Evolutionary conservation across 2,888 invertebrate genomes (phyloP).

Genomic region (Poecilus cupreus): DNA sequence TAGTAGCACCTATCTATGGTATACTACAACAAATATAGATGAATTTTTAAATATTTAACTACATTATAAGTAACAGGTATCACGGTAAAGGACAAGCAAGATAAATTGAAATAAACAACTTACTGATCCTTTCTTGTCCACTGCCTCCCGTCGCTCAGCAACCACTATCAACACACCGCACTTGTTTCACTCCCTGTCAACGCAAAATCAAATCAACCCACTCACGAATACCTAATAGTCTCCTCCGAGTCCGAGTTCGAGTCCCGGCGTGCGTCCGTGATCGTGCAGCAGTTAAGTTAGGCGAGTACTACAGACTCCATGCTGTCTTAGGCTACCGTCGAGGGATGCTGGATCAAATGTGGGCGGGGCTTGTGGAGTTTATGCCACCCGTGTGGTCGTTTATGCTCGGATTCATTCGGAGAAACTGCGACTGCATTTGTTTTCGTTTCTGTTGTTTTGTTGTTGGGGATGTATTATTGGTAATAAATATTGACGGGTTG

Average conservation of each 20-base stretch:
- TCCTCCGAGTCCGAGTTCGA: not conserved
- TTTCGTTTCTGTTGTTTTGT: not conserved
- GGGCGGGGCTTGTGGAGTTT: constrained; percentile 29
- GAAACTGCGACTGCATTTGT: not conserved
- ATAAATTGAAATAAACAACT: not conserved
- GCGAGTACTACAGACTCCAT: constrained; percentile 49
- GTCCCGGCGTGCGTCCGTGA: not conserved
- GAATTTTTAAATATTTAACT: no score
- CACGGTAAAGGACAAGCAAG: no score
- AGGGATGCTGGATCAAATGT: constrained; percentile 50
- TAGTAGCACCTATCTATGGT: no score
- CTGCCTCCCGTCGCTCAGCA: constrained; percentile 2
- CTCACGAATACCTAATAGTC: not conserved
- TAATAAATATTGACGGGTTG: constrained; percentile 23
- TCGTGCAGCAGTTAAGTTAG: constrained; percentile 17
- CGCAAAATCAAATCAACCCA: not conserved
- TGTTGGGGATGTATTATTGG: constrained; percentile 9
- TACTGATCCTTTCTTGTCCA: not conserved
- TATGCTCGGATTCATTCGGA: constrained; percentile 1
- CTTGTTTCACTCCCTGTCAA: constrained; percentile 6
- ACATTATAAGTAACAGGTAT: no score
- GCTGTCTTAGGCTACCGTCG: constrained; percentile 18
- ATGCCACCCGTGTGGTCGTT: constrained; percentile 25
- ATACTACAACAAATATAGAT: no score
- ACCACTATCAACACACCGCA: constrained; percentile 6